phyloP scores from a whole-genome alignment of 2,888 invertebrate genomes.

The Girardia tigrina region DNA sequence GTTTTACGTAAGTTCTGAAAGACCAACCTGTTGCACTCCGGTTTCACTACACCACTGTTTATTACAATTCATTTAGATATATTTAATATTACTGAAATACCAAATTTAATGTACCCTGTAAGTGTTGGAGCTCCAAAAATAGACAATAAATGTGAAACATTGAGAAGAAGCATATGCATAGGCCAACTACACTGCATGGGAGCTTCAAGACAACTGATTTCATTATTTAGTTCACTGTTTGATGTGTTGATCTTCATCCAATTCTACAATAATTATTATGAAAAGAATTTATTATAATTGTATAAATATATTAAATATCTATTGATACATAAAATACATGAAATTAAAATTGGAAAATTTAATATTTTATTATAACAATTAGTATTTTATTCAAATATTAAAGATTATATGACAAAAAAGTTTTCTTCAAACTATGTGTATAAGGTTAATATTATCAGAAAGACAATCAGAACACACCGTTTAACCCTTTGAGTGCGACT shows the following conservation, averaged over 20 bases:
- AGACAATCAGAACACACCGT: too few species aligned
- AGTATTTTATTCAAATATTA: too few species aligned
- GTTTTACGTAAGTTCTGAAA: background rate
- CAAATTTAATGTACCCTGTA: background rate
- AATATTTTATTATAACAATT: too few species aligned
- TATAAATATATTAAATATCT: too few species aligned
- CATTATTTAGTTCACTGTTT: background rate
- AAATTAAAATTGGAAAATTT: too few species aligned
- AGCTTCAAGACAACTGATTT: background rate
- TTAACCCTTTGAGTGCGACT: too few species aligned
- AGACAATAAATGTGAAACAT: slow-evolving; percentile 5
- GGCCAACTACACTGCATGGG: slow-evolving; percentile 11
- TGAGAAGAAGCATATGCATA: background rate
- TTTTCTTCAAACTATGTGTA: too few species aligned
- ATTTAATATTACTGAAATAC: background rate
- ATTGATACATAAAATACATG: too few species aligned
- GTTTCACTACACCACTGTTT: too few species aligned
- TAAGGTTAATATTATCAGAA: too few species aligned
- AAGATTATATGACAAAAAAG: too few species aligned
- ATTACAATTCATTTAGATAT: background rate
- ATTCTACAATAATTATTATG: background rate
- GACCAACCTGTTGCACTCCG: background rate
- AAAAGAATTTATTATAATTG: too few species aligned
- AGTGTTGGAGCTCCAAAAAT: background rate
- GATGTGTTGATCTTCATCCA: background rate